A percentile compares a stretch with the other conserved stretches of the same genome.
Conservation (phyloP, 2,113 vertebrate genomes). For the Aplodontia rufa region DNA sequence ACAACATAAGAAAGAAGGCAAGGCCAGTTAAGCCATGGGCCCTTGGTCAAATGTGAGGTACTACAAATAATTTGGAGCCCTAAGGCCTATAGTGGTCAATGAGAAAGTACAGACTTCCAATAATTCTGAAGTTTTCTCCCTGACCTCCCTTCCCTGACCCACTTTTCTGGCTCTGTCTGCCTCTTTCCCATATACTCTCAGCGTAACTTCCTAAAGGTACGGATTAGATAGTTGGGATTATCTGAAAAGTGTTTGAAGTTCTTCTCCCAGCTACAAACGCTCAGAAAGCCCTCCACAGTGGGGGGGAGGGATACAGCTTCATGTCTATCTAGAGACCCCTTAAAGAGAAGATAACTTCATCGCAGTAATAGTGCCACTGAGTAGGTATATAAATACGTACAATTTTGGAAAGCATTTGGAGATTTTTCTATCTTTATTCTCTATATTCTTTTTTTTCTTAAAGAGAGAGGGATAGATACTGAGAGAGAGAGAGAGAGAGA, state of each 20-base stretch:
- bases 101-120: background rate
- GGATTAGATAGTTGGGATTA: conserved; percentile 87
- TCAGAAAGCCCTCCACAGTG: background rate
- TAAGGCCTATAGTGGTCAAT: background rate
- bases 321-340: background rate
- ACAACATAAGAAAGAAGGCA: background rate
- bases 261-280: conserved; percentile 81
- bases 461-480: too few species aligned
- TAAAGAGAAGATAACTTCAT: background rate
- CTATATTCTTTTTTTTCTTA: too few species aligned
- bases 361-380: background rate
- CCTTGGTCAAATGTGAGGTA: too few species aligned
- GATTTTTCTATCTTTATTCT: background rate
- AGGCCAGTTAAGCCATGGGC: background rate
- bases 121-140: conserved; percentile 3
- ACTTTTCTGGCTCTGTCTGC: conserved; percentile 43
- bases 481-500: too few species aligned
- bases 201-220: conserved; percentile 87
- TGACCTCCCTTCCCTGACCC: background rate
- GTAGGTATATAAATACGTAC: background rate
- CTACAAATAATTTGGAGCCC: too few species aligned
- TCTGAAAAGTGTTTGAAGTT: conserved; percentile 87
- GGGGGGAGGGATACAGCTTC: background rate
- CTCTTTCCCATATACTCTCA: conserved; percentile 83
- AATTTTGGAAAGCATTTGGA: background rate